These are phyloP conservation scores for Siphonodentalium dalli DNA, from an alignment of 2,888 invertebrate species.

Conservation along the genomic window DNA sequence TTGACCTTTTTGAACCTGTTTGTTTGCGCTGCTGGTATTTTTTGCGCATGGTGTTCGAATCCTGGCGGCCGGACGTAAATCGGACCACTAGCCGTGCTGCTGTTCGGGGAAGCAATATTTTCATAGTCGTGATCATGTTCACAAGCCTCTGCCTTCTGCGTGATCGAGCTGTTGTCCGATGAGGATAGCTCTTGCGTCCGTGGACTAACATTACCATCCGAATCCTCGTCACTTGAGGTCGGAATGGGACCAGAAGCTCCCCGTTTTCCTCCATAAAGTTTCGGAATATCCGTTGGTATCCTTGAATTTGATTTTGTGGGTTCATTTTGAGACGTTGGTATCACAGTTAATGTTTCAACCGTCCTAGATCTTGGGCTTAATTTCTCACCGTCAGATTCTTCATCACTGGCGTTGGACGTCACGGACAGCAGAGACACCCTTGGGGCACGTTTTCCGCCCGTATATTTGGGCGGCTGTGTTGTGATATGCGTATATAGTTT, in stretches of 20 bases:
- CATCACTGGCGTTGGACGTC: no score
- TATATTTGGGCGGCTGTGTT: no score
- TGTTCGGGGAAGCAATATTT: conserved; percentile 54
- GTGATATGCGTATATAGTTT: no score
- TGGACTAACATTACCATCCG: conserved; percentile 18
- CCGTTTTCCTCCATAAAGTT: conserved; percentile 29
- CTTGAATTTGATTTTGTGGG: no score
- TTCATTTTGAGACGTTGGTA: no score
- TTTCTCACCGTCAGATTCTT: no score
- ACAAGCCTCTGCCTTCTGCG: conserved; percentile 41
- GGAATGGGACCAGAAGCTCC: conserved; percentile 46
- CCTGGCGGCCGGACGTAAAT: conserved; percentile 60
- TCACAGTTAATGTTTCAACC: no score
- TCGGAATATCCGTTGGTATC: neutral
- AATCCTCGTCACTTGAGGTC: conserved; percentile 48
- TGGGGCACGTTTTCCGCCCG: no score
- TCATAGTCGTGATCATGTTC: conserved; percentile 59
- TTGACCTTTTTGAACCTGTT: conserved; percentile 56
- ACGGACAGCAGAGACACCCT: no score
- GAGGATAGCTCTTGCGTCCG: neutral
- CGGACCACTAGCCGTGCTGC: conserved; percentile 62
- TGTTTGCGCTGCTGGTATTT: conserved; percentile 37
- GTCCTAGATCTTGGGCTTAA: no score
- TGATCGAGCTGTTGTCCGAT: conserved; percentile 21
- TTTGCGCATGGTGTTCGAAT: conserved; percentile 61